phyloP scores from a whole-genome alignment of 2,797 vertebrate genomes.

The Mionectes olivaceus region DNA sequence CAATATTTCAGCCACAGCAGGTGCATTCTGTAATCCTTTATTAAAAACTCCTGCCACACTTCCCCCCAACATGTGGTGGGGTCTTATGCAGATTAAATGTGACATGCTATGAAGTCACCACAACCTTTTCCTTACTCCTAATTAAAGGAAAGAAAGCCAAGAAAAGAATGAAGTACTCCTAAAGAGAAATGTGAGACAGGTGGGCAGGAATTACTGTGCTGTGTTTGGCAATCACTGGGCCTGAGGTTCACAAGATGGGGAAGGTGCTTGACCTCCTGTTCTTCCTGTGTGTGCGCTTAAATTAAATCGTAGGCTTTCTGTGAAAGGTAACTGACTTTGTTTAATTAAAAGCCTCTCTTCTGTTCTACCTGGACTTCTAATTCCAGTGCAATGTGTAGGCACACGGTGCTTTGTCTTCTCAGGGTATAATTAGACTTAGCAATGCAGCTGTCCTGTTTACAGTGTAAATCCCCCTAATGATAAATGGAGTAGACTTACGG shows the following conservation, averaged over 20 bases:
- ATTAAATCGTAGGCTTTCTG: conserved; percentile 65
- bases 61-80: conserved; percentile 28
- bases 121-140: conserved; percentile 47
- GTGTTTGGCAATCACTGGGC: background rate
- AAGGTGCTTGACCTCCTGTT: conserved; percentile 53
- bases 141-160: conserved; percentile 68
- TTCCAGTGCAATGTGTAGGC: conserved; percentile 58
- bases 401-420: conserved; percentile 74
- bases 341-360: conserved; percentile 76
- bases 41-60: conserved; percentile 69
- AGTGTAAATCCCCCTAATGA: conserved; percentile 81
- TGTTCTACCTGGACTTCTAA: conserved; percentile 65
- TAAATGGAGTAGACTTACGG: conserved; percentile 78
- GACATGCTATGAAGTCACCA: conserved; percentile 60
- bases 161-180: background rate
- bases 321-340: conserved; percentile 68
- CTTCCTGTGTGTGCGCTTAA: conserved; percentile 38
- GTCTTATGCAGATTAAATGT: conserved; percentile 69
- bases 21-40: conserved; percentile 69
- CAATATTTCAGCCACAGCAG: conserved; percentile 66
- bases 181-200: conserved; percentile 27
- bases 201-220: conserved; percentile 1
- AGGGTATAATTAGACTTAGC: conserved; percentile 84
- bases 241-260: conserved; percentile 22
- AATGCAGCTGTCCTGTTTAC: conserved; percentile 84